Evolutionary conservation across 2,888 invertebrate genomes (phyloP).

Genomic region (Coelinius sp.): DNA sequence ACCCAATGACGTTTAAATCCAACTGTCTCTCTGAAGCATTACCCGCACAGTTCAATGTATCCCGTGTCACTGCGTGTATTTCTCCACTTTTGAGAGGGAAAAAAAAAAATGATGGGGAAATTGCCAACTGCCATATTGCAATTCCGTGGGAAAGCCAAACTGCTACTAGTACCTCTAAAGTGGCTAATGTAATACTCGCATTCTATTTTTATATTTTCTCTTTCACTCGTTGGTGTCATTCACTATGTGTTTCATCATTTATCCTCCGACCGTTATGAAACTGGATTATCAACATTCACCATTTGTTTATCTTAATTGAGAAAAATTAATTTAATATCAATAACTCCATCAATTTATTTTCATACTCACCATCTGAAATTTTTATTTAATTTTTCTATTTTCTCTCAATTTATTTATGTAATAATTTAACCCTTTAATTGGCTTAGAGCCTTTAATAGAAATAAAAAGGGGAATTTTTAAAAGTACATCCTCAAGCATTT

Average conservation of each 20-base stretch:
- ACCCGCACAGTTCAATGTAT: conserved; percentile 5
- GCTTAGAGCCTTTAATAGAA: too few species aligned
- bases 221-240: background rate
- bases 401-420: too few species aligned
- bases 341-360: too few species aligned
- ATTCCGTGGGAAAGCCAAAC: conserved; percentile 7
- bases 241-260: background rate
- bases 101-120: conserved; percentile 15
- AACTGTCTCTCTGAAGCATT: background rate
- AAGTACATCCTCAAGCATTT: background rate
- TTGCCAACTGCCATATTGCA: conserved; percentile 21
- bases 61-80: conserved; percentile 10
- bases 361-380: too few species aligned
- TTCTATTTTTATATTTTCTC: background rate
- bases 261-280: conserved; percentile 18
- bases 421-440: too few species aligned
- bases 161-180: background rate
- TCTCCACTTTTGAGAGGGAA: conserved; percentile 16
- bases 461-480: background rate
- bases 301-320: background rate
- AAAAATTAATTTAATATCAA: too few species aligned
- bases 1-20: conserved; percentile 4
- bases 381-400: too few species aligned
- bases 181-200: conserved; percentile 12
- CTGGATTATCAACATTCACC: conserved; percentile 2